Base-by-base conservation (phyloP, 2,113 vertebrate species). In the Lonchura striata region DNA sequence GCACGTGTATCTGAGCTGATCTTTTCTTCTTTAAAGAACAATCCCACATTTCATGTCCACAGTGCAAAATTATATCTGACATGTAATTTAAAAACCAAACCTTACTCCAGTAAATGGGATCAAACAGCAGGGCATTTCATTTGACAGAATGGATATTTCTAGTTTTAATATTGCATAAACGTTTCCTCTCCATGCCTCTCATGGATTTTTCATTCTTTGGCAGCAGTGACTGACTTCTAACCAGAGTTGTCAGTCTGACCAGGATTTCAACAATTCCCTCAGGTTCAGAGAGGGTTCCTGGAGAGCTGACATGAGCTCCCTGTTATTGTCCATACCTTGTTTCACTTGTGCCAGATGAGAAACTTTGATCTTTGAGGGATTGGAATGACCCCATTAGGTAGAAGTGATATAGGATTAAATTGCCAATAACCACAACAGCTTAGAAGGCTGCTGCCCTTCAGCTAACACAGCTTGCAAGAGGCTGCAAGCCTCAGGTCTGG, bases 31-130 rank as follows among this genome's bases (percentile, higher is more conserved):
- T 68, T 71, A 93, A 96, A 96, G 82, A 89, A 94, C 66, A 90
- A 61, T 64, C 23, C 65, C 64, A 64, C 87, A 27, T 61, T 68
- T 97, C 96, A 94, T 25, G 22, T 93, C 75, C 75, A 64, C 56
- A 71, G 57, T 95, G 71, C 78, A 96, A 96, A 97, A 98, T 97
- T 96, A 60, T 79, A 94, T 89, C 79, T 95, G 97, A 97, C 97
- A 80, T 60, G 74, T 94, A 96, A 98, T 97, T 97, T 97, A 92
- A 96, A 98, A 96, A 47, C 81, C 74, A 82, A 97, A 92, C 96
- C 92, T 97, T 96, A 96, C 94, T 97, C 82, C 90, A 90, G 94
- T 97, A 97, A 98, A 98, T 96, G 97, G 87, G 96, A 96, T 97
- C 96, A 97, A 97, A 96, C 82, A 95, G 90, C 70, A 80, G 95